These are phyloP conservation scores for Tipula confusa DNA, from an alignment of 2,888 invertebrate species.

Conservation along the genomic window DNA sequence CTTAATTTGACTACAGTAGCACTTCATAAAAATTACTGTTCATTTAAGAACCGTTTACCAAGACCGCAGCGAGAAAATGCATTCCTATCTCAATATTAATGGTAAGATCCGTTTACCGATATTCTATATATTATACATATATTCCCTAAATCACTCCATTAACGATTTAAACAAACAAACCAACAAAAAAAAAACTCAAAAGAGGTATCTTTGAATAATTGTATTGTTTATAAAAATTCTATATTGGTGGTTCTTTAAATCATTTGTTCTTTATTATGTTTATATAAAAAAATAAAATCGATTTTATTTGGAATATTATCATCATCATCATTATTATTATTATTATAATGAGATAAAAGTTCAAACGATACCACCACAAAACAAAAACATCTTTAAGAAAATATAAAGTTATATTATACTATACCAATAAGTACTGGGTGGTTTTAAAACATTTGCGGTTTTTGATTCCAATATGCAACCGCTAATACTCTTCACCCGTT, in stretches of 20 bases:
- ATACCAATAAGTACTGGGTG: slow-evolving; percentile 21
- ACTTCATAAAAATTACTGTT: too few relatives aligned
- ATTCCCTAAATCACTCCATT: slow-evolving; percentile 20
- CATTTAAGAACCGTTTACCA: too few relatives aligned
- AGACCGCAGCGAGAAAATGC: too few relatives aligned
- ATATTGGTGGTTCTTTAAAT: slow-evolving; percentile 25
- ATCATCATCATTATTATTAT: slow-evolving; percentile 4
- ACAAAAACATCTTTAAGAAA: too few relatives aligned
- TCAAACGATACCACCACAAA: slow-evolving; percentile 15
- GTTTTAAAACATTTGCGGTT: not conserved
- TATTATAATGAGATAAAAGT: slow-evolving; percentile 20
- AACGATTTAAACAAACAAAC: not conserved
- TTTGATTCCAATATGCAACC: not conserved
- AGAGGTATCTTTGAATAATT: slow-evolving; percentile 20
- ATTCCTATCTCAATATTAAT: too few relatives aligned
- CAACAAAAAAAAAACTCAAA: not conserved
- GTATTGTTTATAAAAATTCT: slow-evolving; percentile 1
- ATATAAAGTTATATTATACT: too few relatives aligned
- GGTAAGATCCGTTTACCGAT: not conserved
- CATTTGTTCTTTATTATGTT: slow-evolving; percentile 3
- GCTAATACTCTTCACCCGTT: not conserved
- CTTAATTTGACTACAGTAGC: too few relatives aligned
- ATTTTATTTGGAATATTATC: slow-evolving; percentile 25
- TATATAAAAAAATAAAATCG: not conserved
- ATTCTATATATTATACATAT: not conserved